Conservation (phyloP, 1,140 invertebrate species). For the Trichomalopsis sarcophagae region DNA sequence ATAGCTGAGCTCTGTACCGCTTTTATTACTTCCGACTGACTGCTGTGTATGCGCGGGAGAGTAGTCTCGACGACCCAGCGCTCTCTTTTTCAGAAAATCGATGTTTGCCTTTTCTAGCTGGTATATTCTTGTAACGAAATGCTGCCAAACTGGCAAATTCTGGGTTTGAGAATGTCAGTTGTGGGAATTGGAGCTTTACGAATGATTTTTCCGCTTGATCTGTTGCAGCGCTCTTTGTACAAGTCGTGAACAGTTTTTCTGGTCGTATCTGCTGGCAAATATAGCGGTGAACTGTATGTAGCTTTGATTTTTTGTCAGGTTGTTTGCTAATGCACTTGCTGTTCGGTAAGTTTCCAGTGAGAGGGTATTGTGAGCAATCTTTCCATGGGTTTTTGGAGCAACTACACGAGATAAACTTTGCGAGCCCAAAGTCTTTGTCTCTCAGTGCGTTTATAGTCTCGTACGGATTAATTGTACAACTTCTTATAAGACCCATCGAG, state of each 20-base stretch:
- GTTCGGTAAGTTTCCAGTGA: conserved; percentile 86
- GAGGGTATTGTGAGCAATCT: conserved; percentile 88
- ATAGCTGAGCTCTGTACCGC: not conserved
- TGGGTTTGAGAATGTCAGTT: conserved; percentile 83
- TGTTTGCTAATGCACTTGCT: conserved; percentile 84
- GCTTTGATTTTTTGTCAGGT: conserved; percentile 75
- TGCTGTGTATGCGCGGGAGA: conserved; percentile 57
- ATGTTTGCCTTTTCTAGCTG: no score
- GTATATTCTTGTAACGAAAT: no score
- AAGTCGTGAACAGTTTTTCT: conserved; percentile 83
- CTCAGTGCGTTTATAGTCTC: conserved; percentile 84
- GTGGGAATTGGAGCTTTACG: conserved; percentile 87
- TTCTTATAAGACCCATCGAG: conserved; percentile 88
- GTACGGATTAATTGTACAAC: conserved; percentile 84
- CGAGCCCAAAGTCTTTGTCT: conserved; percentile 84
- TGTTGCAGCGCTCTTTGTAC: conserved; percentile 83
- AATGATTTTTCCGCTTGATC: conserved; percentile 79
- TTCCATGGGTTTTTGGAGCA: conserved; percentile 84
- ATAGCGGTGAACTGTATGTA: conserved; percentile 76
- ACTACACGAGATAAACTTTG: conserved; percentile 82
- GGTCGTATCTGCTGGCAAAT: conserved; percentile 82
- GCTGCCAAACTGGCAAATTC: conserved; percentile 75
- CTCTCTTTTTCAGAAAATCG: no score
- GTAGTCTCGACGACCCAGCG: no score
- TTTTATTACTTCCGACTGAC: not conserved